Percentiles rank a stretch among this genome's conserved stretches.
These are phyloP conservation scores for Parotia lawesii DNA, from an alignment of 2,113 vertebrate genomes.

Conservation along the genomic window DNA sequence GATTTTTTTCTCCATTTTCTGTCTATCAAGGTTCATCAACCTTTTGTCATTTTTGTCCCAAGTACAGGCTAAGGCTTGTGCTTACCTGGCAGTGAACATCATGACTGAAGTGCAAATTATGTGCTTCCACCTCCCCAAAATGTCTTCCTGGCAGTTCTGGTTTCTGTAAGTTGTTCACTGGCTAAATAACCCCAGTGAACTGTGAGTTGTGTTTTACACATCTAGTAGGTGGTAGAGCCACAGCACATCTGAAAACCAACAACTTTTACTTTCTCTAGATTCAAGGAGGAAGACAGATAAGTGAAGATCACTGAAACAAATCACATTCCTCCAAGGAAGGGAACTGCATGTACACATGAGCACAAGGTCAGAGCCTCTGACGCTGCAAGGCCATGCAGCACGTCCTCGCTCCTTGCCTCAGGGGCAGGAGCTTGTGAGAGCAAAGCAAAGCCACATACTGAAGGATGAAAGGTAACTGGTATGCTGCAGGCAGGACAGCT, in stretches of 20 bases:
- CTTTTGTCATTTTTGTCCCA: not conserved
- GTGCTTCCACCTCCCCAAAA: not conserved
- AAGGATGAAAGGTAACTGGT: not conserved
- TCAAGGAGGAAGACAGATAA: not conserved
- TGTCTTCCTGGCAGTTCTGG: not conserved
- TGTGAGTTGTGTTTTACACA: not conserved
- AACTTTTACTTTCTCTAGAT: not conserved
- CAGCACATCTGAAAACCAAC: not conserved
- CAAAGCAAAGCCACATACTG: not conserved
- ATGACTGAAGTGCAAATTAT: not conserved
- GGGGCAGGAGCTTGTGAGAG: not conserved
- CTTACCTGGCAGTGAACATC: not conserved
- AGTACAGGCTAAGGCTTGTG: not conserved
- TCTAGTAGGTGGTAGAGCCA: not conserved
- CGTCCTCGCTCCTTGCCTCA: rapidly evolving
- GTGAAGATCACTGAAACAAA: not conserved
- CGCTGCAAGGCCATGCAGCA: not conserved
- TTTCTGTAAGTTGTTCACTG: not conserved
- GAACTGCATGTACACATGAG: too few species aligned
- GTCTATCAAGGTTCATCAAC: not conserved
- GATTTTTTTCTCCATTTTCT: not conserved
- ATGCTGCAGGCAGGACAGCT: not conserved
- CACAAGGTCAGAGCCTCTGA: not conserved
- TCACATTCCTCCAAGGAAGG: not conserved
- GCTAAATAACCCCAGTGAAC: not conserved